Percentiles rank a stretch among this genome's conserved stretches.
Conservation (phyloP, 2,797 vertebrate genomes). For the Ataeniobius toweri region DNA sequence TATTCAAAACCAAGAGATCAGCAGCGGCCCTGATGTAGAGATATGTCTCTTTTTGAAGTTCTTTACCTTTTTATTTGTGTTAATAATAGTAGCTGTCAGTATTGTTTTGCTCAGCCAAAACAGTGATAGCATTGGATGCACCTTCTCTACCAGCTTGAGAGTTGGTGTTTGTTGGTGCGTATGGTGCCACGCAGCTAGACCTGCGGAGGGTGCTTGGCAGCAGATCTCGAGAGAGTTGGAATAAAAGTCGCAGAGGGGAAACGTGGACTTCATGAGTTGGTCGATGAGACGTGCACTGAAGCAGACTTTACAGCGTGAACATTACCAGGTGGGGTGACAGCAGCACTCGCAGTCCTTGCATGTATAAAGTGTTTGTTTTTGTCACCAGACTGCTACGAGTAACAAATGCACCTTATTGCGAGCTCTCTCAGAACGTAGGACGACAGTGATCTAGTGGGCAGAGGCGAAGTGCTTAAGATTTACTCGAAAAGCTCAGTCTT, state of each 20-base stretch:
- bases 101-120: slow-evolving; percentile 7
- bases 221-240: slow-evolving; percentile 69
- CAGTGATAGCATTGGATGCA: background rate
- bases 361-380: background rate
- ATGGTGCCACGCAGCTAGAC: slow-evolving; percentile 38
- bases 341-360: background rate
- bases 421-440: background rate
- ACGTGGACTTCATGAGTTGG: slow-evolving; percentile 41
- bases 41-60: background rate
- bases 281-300: slow-evolving; percentile 37
- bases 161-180: slow-evolving; percentile 48
- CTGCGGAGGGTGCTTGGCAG: slow-evolving; percentile 78
- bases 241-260: slow-evolving; percentile 71
- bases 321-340: background rate
- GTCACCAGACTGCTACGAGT: background rate
- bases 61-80: background rate
- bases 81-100: background rate
- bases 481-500: slow-evolving; percentile 16
- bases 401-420: background rate
- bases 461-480: slow-evolving; percentile 9
- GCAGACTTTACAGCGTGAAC: slow-evolving; percentile 14
- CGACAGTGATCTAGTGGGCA: background rate
- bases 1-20: background rate
- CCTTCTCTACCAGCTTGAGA: slow-evolving; percentile 10
- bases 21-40: background rate